Evolutionary conservation across 2,113 vertebrate genomes (phyloP).

Genomic region (Nothobranchius kuhntae): DNA sequence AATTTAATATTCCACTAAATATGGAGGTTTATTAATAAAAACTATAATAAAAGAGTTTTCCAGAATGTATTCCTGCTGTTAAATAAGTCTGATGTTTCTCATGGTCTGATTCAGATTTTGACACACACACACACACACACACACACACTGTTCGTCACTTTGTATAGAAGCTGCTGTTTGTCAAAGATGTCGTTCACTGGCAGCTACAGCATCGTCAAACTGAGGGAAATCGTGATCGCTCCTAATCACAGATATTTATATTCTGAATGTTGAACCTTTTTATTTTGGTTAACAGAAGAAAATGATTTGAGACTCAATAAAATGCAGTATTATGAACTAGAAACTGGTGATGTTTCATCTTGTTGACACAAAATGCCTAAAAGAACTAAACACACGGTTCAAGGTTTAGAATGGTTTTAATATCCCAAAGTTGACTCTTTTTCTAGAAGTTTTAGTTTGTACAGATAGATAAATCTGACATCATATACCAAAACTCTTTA

Average conservation of each 20-base stretch:
- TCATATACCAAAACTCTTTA: conserved; percentile 48
- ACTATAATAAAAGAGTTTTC: conserved; percentile 35
- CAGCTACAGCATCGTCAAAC: conserved; percentile 65
- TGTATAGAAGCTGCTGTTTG: conserved; percentile 69
- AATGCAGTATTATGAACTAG: conserved; percentile 74
- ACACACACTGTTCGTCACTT: conserved; percentile 55
- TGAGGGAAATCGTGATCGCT: conserved; percentile 66
- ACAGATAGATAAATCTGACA: conserved; percentile 55
- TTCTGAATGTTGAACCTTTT: conserved; percentile 81
- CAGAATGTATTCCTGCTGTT: conserved; percentile 65
- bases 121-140: conserved; percentile 25
- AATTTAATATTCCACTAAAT: conserved; percentile 39
- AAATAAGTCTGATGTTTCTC: conserved; percentile 50
- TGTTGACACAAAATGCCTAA: background rate
- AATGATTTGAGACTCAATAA: conserved; percentile 81
- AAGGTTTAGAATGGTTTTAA: conserved; percentile 66
- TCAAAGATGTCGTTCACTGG: conserved; percentile 76
- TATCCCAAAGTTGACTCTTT: conserved; percentile 58
- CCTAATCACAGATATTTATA: conserved; percentile 77
- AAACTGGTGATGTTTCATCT: conserved; percentile 15
- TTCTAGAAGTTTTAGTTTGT: conserved; percentile 65
- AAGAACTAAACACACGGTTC: conserved; percentile 20
- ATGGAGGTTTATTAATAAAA: conserved; percentile 25
- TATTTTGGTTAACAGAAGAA: conserved; percentile 80
- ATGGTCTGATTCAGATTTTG: conserved; percentile 38